Evolutionary conservation across 2,113 vertebrate genomes (phyloP), one percentile per base, ranked within the genome.

Genomic region (Myotis davidii): DNA sequence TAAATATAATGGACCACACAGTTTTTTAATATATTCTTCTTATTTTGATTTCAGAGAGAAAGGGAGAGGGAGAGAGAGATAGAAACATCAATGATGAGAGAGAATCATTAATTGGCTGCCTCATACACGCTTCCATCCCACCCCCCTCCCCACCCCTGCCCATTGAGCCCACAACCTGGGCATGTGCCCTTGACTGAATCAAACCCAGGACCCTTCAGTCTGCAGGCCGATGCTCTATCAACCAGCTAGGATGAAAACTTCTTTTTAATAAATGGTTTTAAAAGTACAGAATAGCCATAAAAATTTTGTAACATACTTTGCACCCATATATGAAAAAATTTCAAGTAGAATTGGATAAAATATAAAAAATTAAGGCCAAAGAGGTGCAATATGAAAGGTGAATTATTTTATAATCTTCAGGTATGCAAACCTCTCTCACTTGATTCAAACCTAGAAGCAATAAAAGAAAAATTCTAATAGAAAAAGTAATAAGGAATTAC

Each of bases 381-480:
- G 20, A 74, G 69, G 5, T 69, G 0, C 50, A 87, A 23, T 48
- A 78, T 29, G 82, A 85, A 84, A 42, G 14, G 5, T 50, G 14
- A 54, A 69, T 90, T 86, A 2, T 89, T 88, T 86, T 79, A 61
- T 69, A 84, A 87, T 78, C 16, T 94, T 0, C 6, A 39, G 48
- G 1, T 83, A 10, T 70, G 17, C 25, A 48, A 92, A 90, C 0
- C 2, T 77, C 65, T 82, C 70, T 94, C 13, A 83, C 12, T 64
- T 59, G 34, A 84, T 29, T 92, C 34, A 84, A 94, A 82, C 20
- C 54, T 73, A 92, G 69, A 94, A 79, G 21, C 9, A 88, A 90
- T 45, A 45, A 45, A 45, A 45, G 45, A 45, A 45, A 45, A 45
- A 45, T 45, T 45, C 45, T 45, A 45, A 11, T 45, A 45, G 45